A percentile compares a stretch with the other conserved stretches of the same genome.
These are phyloP conservation scores for Cochlearius cochlearius DNA, from an alignment of 2,113 vertebrate species.

Conservation along the genomic window DNA sequence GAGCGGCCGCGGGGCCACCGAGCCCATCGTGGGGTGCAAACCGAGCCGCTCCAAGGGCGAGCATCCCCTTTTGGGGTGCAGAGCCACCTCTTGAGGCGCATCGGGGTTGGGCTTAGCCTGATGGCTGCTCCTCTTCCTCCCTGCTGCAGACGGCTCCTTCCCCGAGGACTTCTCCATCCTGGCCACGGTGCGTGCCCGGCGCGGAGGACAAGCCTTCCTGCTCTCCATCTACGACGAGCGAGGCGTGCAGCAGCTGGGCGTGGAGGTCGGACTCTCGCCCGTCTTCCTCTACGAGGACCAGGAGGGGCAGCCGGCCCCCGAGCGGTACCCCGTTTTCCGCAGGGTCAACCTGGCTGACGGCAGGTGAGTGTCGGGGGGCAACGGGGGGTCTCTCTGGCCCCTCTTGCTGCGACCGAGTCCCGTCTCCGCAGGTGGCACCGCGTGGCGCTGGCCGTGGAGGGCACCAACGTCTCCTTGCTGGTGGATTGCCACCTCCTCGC, in stretches of 20 bases:
- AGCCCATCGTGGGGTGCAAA: fast-evolving
- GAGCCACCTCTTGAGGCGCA: neutral
- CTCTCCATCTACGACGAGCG: slow-evolving; percentile 84
- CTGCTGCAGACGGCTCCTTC: slow-evolving; percentile 76
- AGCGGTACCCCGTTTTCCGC: slow-evolving; percentile 80
- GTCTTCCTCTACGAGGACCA: slow-evolving; percentile 86
- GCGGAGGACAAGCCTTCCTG: slow-evolving; percentile 80
- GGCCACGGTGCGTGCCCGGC: slow-evolving; percentile 79
- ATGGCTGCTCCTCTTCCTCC: neutral
- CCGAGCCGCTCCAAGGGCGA: neutral
- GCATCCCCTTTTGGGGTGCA: neutral
- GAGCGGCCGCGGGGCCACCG: neutral
- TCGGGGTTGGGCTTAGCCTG: neutral
- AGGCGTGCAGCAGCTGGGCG: slow-evolving; percentile 84
- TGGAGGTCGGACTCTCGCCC: slow-evolving; percentile 81
- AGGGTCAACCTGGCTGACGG: slow-evolving; percentile 85
- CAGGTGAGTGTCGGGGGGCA: slow-evolving; percentile 74
- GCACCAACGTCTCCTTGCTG: slow-evolving; percentile 76
- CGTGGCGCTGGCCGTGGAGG: slow-evolving; percentile 82
- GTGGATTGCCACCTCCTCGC: slow-evolving; percentile 80
- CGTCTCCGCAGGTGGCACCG: slow-evolving; percentile 84
- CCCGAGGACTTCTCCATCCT: slow-evolving; percentile 88
- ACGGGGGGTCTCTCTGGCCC: fast-evolving
- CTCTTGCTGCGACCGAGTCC: fast-evolving
- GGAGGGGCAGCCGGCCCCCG: slow-evolving; percentile 72